These are phyloP conservation scores for Spisula solida DNA, from an alignment of 2,888 invertebrate species.

Conservation along the genomic window DNA sequence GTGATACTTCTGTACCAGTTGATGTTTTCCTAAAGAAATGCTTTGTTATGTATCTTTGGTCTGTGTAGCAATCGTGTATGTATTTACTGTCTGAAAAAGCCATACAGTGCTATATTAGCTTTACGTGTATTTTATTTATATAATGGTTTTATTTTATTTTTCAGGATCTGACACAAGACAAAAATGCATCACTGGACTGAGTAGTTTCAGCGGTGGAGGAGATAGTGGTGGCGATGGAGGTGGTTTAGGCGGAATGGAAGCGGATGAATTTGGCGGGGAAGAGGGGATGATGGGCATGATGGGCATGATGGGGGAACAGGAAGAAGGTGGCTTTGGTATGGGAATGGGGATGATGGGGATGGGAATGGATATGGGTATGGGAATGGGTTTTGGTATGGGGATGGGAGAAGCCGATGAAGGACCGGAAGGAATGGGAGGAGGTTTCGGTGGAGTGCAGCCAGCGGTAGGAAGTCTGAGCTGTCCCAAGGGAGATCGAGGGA, in stretches of 20 bases:
- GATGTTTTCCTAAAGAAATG: too few species aligned
- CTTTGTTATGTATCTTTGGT: too few species aligned
- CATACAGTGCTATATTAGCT: too few species aligned
- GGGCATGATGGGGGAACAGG: slow-evolving; percentile 19
- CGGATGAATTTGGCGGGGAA: slow-evolving; percentile 47
- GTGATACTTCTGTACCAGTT: too few species aligned
- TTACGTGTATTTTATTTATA: too few species aligned
- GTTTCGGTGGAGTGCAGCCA: slow-evolving; percentile 22
- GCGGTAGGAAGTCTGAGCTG: slow-evolving; percentile 58
- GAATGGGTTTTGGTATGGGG: slow-evolving; percentile 21
- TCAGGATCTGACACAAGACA: slow-evolving; percentile 61
- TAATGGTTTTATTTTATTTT: neutral
- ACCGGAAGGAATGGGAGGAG: slow-evolving; percentile 14
- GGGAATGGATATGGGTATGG: neutral
- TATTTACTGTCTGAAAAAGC: too few species aligned
- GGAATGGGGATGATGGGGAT: neutral
- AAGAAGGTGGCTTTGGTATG: neutral
- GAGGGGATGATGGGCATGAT: slow-evolving; percentile 28
- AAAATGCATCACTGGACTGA: slow-evolving; percentile 56
- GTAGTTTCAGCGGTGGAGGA: neutral
- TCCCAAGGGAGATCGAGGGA: slow-evolving; percentile 58
- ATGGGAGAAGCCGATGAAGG: slow-evolving; percentile 39
- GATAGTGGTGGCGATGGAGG: slow-evolving; percentile 15
- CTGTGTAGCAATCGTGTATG: too few species aligned
- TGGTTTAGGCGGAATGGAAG: slow-evolving; percentile 40